Evolutionary conservation across 2,797 vertebrate species (phyloP), one percentile per base, ranked within the genome.

Genomic region (Crocidura indochinensis): DNA sequence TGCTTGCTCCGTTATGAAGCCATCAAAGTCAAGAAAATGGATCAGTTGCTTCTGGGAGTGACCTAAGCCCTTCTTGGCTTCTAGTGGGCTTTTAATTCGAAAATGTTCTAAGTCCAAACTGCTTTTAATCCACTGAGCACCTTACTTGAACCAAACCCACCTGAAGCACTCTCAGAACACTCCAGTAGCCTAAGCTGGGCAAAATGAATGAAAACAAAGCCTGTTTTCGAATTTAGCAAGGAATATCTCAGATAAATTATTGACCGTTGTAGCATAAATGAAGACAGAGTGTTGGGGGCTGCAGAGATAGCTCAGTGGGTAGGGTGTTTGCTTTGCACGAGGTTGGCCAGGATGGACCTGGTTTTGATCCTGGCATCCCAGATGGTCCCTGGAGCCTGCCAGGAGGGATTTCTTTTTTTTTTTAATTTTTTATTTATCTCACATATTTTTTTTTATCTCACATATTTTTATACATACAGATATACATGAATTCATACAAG

Each of bases 1-100:
- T 84, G 79, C 87, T 86, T 76, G 17, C 69, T 90, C 7, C 46
- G 11, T 56, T 87, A 82, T 15, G 65, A 27, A 88, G 44, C 87
- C 15, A 31, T 68, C 14, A 5, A 22, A 81, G 20, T 81, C 84
- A 92, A 15, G 44, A 68, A 17, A 22, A 51, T 84, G 31, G 38
- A 29, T 80, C 74, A 46, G 27, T 44, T 74, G 92, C 46, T 56
- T 14, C 10, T 17, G 74, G 60, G 62, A 76, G 49, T 49, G 65
- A 19, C 44, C 68, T 19, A 72, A 38, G 31, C 12, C 19, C 38
- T 38, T 29, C 29, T 73, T 44, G 46, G 11, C 9, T 73, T 73
- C 5, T 9, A 27, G 20, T 47, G 38, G 44, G 44, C 10, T 10
- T 22, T 6, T 38, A 10, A 44, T 10, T 2, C 11, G 17, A 72